Conservation (phyloP, 64 coral and sea anemone genomes). For the Stylophora pistillata region DNA sequence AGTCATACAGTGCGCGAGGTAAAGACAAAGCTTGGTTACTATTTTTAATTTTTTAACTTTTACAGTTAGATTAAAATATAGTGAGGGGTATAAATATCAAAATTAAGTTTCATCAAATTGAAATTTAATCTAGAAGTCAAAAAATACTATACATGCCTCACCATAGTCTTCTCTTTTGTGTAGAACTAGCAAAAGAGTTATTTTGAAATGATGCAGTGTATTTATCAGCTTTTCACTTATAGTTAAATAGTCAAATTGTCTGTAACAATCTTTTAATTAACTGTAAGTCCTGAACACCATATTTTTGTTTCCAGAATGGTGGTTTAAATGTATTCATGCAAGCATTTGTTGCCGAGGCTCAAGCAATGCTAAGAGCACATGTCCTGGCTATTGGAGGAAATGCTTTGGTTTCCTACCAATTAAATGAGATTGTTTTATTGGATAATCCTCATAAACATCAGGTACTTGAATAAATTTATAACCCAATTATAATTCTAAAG, state of each 20-base stretch:
- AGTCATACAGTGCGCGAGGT: constrained; percentile 94
- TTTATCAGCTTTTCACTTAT: too few relatives aligned
- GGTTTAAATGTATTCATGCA: constrained; percentile 97
- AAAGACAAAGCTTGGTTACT: background rate
- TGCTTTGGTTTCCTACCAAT: constrained; percentile 83
- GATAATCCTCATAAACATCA: constrained; percentile 98
- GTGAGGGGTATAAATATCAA: too few relatives aligned
- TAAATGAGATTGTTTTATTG: constrained; percentile 87
- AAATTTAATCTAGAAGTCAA: too few relatives aligned
- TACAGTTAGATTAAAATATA: too few relatives aligned
- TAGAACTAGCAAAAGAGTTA: too few relatives aligned
- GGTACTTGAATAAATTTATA: constrained; percentile 21
- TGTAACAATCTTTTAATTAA: background rate
- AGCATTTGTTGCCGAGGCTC: constrained; percentile 91
- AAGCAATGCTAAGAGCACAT: constrained; percentile 89
- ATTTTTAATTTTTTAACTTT: background rate
- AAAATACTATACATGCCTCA: too few relatives aligned
- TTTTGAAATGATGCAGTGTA: too few relatives aligned
- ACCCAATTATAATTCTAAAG: background rate
- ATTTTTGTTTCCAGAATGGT: constrained; percentile 70
- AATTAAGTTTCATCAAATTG: too few relatives aligned
- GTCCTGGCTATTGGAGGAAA: constrained; percentile 91
- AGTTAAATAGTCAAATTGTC: too few relatives aligned
- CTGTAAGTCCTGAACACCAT: background rate
- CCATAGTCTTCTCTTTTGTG: too few relatives aligned